Base-by-base conservation (phyloP, 2,797 vertebrate species). In the Manis pentadactyla region DNA sequence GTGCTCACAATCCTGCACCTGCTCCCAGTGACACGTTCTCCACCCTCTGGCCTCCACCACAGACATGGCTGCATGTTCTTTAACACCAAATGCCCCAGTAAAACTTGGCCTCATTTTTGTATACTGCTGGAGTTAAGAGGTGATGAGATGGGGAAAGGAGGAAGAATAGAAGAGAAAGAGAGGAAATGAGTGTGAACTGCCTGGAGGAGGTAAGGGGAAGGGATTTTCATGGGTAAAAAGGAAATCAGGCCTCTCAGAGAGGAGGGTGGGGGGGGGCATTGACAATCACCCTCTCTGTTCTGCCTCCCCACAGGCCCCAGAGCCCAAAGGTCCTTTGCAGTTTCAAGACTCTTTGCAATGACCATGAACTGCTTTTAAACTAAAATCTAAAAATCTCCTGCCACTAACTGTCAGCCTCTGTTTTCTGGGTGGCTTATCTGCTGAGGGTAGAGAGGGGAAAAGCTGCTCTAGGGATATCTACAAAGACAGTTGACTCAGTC, bases 361-460 rank as follows among this genome's bases (percentile, higher is more conserved):
- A 59, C 55, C 53, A 27, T 4, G 49, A 17, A 61, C 51, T 23
- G 82, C 9, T 31, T 90, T 64, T 73, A 42, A 88, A 83, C 19
- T 63, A 86, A 68, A 92, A 71, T 68, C 63, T 49, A 34, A n/a
- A 61, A 71, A 34, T 64, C 25, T n/a, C 42, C 0, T 0, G 34
- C 59, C 25, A 29, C 27, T 31, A 18, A 18, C 19, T 46, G 77
- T 84, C 93, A 95, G 84, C 74, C 18, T 51, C 29, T 42, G 63
- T 81, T 87, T 95, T 57, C 92, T 42, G 59, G 63, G 55, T 27
- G 46, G 42, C 57, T 96, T 89, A 89, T 87, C 83, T 77, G 79
- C 34, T 14, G 37, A 94, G 23, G 55, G 9, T 51, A 13, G 34
- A 59, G 68, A 87, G 7, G 57, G 39, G 27, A 13, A 21, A 87